Percentiles rank a stretch among this genome's conserved stretches.
Conservation (phyloP, 2,797 vertebrate species). For the Falco naumanni region DNA sequence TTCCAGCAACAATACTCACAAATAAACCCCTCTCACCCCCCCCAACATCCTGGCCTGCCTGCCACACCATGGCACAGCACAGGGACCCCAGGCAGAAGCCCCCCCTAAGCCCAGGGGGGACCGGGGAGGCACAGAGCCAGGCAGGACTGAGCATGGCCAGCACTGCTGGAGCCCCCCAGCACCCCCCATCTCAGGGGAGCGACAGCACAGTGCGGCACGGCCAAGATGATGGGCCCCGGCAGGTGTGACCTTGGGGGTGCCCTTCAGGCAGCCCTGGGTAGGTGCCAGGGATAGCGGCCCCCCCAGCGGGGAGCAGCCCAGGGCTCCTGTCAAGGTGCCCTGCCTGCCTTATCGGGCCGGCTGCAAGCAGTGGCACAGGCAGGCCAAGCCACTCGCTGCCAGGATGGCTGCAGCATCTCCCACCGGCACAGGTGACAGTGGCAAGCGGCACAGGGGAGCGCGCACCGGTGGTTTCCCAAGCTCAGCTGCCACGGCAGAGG, state of each 20-base stretch:
- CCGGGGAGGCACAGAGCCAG: background rate
- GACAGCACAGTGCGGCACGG: background rate
- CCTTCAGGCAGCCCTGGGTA: background rate
- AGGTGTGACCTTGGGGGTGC: slow-evolving; percentile 56
- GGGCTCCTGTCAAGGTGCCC: background rate
- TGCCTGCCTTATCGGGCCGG: background rate
- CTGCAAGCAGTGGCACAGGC: background rate
- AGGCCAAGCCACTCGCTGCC: background rate
- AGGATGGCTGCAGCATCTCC: background rate
- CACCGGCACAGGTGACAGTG: background rate
- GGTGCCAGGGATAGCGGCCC: background rate
- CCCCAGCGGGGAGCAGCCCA: background rate
- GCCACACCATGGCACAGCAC: no score
- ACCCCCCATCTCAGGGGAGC: background rate
- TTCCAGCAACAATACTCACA: background rate
- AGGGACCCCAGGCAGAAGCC: rapidly evolving
- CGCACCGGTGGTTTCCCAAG: background rate
- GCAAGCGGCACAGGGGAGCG: background rate
- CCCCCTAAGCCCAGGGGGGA: no score
- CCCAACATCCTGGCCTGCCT: rapidly evolving
- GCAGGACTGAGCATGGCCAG: background rate
- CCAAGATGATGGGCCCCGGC: background rate
- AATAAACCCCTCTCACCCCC: background rate
- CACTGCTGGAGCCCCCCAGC: background rate
- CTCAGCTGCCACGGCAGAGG: background rate